phyloP scores from a whole-genome alignment of 2,888 invertebrate species.

The Eristalis tenax region DNA sequence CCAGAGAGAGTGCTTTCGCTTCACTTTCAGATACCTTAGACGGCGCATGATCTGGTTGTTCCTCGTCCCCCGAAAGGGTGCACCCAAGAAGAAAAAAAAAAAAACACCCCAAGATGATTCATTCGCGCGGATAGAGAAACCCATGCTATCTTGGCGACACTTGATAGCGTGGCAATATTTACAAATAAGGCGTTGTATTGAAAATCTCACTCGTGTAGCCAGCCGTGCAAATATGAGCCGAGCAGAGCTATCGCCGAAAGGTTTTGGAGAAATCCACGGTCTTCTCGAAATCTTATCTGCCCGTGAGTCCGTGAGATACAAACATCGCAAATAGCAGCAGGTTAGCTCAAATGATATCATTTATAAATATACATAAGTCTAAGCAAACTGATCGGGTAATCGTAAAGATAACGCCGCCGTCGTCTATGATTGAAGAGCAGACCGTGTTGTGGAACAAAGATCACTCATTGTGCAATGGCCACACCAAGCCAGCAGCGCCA shows the following conservation, averaged over 20 bases:
- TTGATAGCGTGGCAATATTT: constrained; percentile 56
- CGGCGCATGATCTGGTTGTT: not conserved
- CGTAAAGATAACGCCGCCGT: constrained; percentile 43
- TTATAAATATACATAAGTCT: constrained; percentile 50
- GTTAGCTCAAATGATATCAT: constrained; percentile 68
- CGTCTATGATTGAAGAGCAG: constrained; percentile 64
- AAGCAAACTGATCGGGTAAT: constrained; percentile 57
- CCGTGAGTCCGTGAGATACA: constrained; percentile 17
- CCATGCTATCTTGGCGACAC: constrained; percentile 60
- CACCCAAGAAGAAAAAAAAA: not conserved
- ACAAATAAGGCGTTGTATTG: constrained; percentile 55
- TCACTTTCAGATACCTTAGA: not conserved
- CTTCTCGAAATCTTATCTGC: constrained; percentile 63
- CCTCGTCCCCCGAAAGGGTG: not conserved
- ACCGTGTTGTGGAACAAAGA: constrained; percentile 50
- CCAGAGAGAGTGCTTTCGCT: constrained; percentile 8
- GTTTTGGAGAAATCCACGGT: constrained; percentile 32
- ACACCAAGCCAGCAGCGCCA: not conserved
- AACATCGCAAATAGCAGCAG: constrained; percentile 68
- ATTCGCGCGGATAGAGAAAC: constrained; percentile 9
- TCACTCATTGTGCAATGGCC: constrained; percentile 60
- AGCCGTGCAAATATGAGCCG: constrained; percentile 37
- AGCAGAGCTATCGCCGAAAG: not conserved
- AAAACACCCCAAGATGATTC: constrained; percentile 20
- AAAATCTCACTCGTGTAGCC: constrained; percentile 36